phyloP scores from a whole-genome alignment of 2,113 vertebrate genomes.

The Actinemys pallida region DNA sequence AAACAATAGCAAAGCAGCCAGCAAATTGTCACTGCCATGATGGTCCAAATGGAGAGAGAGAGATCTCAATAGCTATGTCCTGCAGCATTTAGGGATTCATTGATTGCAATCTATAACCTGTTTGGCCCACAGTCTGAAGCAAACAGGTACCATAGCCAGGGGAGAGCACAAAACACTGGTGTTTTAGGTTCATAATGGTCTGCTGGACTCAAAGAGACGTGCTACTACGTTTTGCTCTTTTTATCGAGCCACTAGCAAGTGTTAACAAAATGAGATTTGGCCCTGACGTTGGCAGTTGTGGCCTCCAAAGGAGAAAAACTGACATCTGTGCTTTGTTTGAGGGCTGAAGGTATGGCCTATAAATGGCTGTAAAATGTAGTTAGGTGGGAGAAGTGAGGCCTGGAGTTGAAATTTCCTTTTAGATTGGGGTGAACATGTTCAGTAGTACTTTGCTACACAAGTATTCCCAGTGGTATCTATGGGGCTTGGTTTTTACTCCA shows the following conservation, averaged over 20 bases:
- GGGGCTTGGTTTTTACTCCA: not conserved
- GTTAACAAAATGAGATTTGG: not conserved
- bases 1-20: not conserved
- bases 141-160: not conserved
- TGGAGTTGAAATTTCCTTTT: not conserved
- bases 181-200: not conserved
- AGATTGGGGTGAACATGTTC: not conserved
- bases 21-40: accelerated
- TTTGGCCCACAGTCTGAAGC: not conserved
- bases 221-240: not conserved
- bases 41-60: not conserved
- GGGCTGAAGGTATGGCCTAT: not conserved
- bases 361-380: not conserved
- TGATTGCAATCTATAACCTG: not conserved
- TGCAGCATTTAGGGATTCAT: not conserved
- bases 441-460: not conserved
- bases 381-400: not conserved
- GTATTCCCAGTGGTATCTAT: not conserved
- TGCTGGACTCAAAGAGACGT: not conserved
- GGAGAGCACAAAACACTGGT: not conserved
- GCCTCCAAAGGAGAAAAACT: not conserved
- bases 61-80: not conserved
- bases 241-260: not conserved
- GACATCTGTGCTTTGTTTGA: not conserved
- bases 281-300: not conserved